Evolutionary conservation across 2,888 invertebrate genomes (phyloP).

Genomic region (Conomelus anceps): DNA sequence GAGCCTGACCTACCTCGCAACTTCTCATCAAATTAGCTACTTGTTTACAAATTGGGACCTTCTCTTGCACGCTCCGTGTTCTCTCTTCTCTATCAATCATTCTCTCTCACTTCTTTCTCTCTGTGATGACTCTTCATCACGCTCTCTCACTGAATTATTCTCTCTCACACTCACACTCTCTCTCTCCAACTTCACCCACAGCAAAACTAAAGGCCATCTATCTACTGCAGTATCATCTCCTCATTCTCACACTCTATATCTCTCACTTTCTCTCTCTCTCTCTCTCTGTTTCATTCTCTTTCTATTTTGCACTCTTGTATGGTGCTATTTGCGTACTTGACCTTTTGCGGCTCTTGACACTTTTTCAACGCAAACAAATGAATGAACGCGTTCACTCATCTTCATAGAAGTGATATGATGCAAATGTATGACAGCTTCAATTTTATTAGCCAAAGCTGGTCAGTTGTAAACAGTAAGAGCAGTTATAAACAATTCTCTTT

Average conservation of each 20-base stretch:
- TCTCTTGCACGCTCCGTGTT: background rate
- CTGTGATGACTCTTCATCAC: background rate
- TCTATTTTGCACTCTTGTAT: conserved; percentile 7
- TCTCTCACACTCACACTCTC: background rate
- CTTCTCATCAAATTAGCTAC: no score
- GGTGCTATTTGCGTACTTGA: conserved; percentile 10
- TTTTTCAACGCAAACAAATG: background rate
- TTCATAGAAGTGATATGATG: background rate
- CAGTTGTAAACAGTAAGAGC: no score
- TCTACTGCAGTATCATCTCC: background rate
- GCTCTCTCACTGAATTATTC: background rate
- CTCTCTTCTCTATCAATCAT: background rate
- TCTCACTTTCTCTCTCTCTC: conserved; percentile 12
- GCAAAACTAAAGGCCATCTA: no score
- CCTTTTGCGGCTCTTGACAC: conserved; percentile 6
- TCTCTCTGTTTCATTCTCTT: conserved; percentile 12
- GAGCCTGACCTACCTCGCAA: no score
- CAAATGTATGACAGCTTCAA: background rate
- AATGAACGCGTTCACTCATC: background rate
- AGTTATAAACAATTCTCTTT: no score
- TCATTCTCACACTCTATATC: background rate
- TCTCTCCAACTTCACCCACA: no score
- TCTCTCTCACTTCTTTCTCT: background rate
- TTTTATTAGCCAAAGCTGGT: no score
- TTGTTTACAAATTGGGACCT: background rate